A percentile compares a stretch with the other conserved stretches of the same genome.
Evolutionary conservation across 2,888 invertebrate species (phyloP).

Genomic region (Drosophila borealis): DNA sequence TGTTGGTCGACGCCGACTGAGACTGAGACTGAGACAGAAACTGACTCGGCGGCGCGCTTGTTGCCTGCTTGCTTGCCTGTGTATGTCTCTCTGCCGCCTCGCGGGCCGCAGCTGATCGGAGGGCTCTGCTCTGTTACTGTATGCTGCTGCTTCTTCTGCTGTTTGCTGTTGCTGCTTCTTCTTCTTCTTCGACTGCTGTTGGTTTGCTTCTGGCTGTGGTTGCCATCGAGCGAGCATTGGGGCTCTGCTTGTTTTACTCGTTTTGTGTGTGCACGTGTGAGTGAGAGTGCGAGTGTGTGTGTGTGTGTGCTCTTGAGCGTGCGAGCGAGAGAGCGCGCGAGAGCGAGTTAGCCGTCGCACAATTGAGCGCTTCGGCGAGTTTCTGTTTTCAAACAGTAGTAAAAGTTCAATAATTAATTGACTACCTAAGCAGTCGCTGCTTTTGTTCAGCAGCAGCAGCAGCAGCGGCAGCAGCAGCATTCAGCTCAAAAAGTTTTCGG

Average conservation of each 20-base stretch:
- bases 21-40: conserved; percentile 67
- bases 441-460: conserved; percentile 28
- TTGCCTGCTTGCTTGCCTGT: conserved; percentile 25
- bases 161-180: conserved; percentile 17
- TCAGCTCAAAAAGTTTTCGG: conserved; percentile 33
- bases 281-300: neutral
- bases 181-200: conserved; percentile 14
- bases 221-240: conserved; percentile 54
- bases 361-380: conserved; percentile 61
- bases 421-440: conserved; percentile 56
- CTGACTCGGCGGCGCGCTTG: conserved; percentile 47
- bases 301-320: conserved; percentile 18
- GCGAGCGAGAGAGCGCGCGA: conserved; percentile 26
- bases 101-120: conserved; percentile 53
- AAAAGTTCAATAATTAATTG: conserved; percentile 79
- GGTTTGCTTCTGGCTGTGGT: conserved; percentile 48
- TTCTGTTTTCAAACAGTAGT: conserved; percentile 67
- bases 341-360: conserved; percentile 33
- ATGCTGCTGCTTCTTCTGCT: conserved; percentile 19
- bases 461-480: neutral
- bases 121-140: conserved; percentile 40
- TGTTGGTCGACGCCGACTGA: conserved; percentile 77
- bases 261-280: conserved; percentile 5
- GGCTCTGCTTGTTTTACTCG: conserved; percentile 39
- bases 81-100: conserved; percentile 34